These are phyloP conservation scores for Yponomeuta plumbellus DNA, from an alignment of 2,888 invertebrate genomes.

Conservation along the genomic window DNA sequence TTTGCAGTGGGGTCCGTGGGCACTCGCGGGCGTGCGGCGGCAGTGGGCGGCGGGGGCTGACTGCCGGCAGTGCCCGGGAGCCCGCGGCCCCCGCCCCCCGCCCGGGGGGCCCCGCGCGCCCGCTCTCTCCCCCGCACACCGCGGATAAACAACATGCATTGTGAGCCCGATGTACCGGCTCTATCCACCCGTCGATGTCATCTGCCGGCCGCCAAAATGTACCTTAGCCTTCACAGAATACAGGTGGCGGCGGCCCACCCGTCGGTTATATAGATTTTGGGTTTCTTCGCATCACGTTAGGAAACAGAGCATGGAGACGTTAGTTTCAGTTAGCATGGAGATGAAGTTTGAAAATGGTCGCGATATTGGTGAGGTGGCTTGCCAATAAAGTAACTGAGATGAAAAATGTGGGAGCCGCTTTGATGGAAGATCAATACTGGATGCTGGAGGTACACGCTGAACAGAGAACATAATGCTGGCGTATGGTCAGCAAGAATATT, in stretches of 20 bases:
- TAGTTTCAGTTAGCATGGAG: constrained; percentile 1
- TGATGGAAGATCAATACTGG: background rate
- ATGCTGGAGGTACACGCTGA: background rate
- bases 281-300: constrained; percentile 26
- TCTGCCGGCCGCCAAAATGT: background rate
- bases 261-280: constrained; percentile 63
- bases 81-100: constrained; percentile 36
- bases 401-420: background rate
- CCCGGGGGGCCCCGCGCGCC: constrained; percentile 40
- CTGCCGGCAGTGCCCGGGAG: constrained; percentile 50
- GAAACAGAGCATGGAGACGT: constrained; percentile 14
- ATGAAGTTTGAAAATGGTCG: constrained; percentile 4
- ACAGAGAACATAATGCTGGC: no score
- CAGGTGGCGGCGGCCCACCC: background rate
- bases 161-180: constrained; percentile 48
- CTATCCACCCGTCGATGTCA: background rate
- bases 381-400: background rate
- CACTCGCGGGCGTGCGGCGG: constrained; percentile 57
- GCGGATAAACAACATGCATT: constrained; percentile 75
- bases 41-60: constrained; percentile 54
- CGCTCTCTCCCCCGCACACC: constrained; percentile 47
- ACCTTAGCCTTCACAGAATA: background rate
- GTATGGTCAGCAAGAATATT: no score
- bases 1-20: constrained; percentile 40
- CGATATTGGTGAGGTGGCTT: background rate